Base-by-base conservation (phyloP, 1,140 invertebrate genomes). In the Trypoxylus dichotomus region DNA sequence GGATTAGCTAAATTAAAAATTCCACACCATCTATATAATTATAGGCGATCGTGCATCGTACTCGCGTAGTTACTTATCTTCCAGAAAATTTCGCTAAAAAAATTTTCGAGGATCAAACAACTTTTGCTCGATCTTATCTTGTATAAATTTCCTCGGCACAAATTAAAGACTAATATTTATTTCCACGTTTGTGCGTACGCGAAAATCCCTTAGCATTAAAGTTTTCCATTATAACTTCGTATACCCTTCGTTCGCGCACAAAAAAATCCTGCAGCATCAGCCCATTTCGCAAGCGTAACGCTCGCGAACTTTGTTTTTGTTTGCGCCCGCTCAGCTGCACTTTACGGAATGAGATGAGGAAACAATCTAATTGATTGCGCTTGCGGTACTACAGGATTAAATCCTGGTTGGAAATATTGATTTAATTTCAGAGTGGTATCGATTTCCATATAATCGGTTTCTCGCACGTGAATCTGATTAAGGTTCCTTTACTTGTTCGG, bases 1-100 rank as follows among this genome's bases (percentile, higher is more conserved):
- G 60, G 60, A 68, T 68, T 68, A 68, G 24, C 24, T 27, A 29
- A 68, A 68, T 68, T 68, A 68, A 68, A 68, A 68, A 68, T 24
- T 68, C 19, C 60, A 24, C 60, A 25, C 60, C 60, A 54, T 54
- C 47, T 19, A 54, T 54, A 54, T 54, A 54, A 54, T 54, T 54
- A 54, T 54, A 54, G 47, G 19, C 19, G 47, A 54, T 19, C 15
- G 15, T 54, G 3, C 19, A 54, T 19, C 47, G 47, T 54, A 54
- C 47, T 54, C 19, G 6, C 47, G 19, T 54, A 54, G 15, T 6
- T 54, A 54, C n/a, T n/a, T 54, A n/a, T 19, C 6, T 54, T 54
- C 19, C 19, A 54, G 15, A 54, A 54, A 54, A 54, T 54, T 54
- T 19, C 19, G 47, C 47, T 54, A 6, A 54, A 54, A 54, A 54